Evolutionary conservation across 1,140 invertebrate species (phyloP).

Genomic region (Lucilia cuprina): DNA sequence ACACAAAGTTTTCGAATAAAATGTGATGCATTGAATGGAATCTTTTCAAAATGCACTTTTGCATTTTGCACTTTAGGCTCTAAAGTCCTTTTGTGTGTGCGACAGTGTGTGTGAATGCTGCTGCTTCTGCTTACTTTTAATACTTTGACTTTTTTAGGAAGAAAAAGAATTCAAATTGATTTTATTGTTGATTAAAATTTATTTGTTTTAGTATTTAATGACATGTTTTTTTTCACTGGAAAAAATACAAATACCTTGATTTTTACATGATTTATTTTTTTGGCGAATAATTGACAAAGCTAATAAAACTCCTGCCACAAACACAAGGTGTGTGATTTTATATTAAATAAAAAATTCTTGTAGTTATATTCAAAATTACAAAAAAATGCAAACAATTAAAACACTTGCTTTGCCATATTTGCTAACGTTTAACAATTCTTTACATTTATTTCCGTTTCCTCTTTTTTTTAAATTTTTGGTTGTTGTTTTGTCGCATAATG

Average conservation of each 20-base stretch:
- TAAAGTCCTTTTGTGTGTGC: neutral
- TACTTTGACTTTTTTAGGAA: neutral
- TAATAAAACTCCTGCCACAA: neutral
- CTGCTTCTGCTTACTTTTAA: neutral
- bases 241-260: neutral
- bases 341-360: neutral
- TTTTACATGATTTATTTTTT: neutral
- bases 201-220: neutral
- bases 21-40: neutral
- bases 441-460: neutral
- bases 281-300: neutral
- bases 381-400: constrained; percentile 3
- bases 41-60: neutral
- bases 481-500: neutral
- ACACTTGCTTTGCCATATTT: neutral
- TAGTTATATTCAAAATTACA: neutral
- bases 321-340: neutral
- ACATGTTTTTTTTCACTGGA: neutral
- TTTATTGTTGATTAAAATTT: constrained; percentile 2
- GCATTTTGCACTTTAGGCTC: neutral
- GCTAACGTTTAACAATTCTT: constrained; percentile 11
- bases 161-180: neutral
- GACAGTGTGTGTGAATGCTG: neutral
- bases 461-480: neutral
- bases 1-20: neutral